Evolutionary conservation across 2,113 vertebrate species (phyloP).

Genomic region (Engraulis encrasicolus): DNA sequence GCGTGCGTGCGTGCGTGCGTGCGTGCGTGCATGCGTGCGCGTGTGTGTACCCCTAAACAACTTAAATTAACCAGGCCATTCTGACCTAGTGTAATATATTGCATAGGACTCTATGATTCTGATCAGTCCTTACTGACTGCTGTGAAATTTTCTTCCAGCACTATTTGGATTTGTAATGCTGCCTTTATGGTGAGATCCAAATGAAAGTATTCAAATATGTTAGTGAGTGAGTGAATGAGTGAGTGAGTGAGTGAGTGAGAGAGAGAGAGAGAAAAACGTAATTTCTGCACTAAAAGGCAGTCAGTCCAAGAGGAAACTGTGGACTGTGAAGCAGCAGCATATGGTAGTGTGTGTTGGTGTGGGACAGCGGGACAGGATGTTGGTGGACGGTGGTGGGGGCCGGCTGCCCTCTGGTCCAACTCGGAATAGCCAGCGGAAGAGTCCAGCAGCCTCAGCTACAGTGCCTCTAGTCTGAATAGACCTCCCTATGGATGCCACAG

Average conservation of each 20-base stretch:
- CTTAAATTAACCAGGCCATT: no score
- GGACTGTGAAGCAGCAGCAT: constrained; percentile 48
- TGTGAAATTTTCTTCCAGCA: no score
- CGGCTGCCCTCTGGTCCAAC: constrained; percentile 57
- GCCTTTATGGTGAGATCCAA: no score
- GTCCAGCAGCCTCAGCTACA: constrained; percentile 52
- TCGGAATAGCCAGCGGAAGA: constrained; percentile 61
- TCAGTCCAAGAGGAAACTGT: constrained; percentile 45
- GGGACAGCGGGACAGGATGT: constrained; percentile 57
- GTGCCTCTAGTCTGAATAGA: constrained; percentile 58
- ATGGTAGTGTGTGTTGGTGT: constrained; percentile 6
- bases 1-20: not conserved
- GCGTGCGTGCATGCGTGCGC: not conserved
- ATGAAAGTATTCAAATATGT: no score
- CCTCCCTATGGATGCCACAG: constrained; percentile 58
- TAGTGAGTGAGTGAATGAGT: not conserved
- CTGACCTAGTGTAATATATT: no score
- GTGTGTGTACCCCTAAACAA: no score
- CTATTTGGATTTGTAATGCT: no score
- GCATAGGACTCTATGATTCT: no score
- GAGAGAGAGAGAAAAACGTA: not conserved
- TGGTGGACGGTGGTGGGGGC: constrained; percentile 59
- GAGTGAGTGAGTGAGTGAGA: no score
- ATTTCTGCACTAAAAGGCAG: not conserved
- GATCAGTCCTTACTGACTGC: no score